These are phyloP conservation scores for Microchrysa polita DNA, from an alignment of 2,888 invertebrate species.

Conservation along the genomic window DNA sequence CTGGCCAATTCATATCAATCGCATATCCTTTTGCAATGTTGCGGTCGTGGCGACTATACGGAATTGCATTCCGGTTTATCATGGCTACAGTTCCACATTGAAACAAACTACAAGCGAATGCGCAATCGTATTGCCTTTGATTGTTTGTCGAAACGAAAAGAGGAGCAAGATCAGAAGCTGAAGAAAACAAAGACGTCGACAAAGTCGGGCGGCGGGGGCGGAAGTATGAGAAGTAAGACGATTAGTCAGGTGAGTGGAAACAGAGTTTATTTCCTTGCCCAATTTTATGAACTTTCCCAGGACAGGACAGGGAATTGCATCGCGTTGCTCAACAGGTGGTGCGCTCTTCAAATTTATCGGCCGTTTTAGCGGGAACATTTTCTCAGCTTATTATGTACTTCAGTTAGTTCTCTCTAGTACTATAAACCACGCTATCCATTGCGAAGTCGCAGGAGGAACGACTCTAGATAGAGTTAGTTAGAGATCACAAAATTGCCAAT, in stretches of 20 bases:
- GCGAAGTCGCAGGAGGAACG: no score
- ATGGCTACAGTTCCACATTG: constrained; percentile 54
- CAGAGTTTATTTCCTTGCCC: not conserved
- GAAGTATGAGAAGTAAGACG: not conserved
- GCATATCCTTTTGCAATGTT: constrained; percentile 29
- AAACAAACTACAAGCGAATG: constrained; percentile 51
- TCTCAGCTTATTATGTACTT: no score
- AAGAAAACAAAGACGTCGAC: no score
- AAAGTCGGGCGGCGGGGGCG: no score
- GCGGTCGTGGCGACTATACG: constrained; percentile 20
- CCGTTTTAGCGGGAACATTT: no score
- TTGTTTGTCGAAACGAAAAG: not conserved
- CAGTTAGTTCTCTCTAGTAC: no score
- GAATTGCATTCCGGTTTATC: constrained; percentile 47
- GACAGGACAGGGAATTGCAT: no score
- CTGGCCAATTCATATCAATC: constrained; percentile 55
- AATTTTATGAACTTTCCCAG: not conserved
- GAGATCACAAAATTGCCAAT: no score
- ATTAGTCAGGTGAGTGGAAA: constrained; percentile 3
- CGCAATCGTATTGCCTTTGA: constrained; percentile 56
- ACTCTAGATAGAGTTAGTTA: no score
- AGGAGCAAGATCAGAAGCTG: not conserved
- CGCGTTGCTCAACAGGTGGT: no score
- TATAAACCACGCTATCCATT: no score
- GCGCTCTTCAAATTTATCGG: no score